Percentiles rank a stretch among this genome's conserved stretches.
These are phyloP conservation scores for Clamator glandarius DNA, from an alignment of 2,797 vertebrate genomes.

Conservation along the genomic window DNA sequence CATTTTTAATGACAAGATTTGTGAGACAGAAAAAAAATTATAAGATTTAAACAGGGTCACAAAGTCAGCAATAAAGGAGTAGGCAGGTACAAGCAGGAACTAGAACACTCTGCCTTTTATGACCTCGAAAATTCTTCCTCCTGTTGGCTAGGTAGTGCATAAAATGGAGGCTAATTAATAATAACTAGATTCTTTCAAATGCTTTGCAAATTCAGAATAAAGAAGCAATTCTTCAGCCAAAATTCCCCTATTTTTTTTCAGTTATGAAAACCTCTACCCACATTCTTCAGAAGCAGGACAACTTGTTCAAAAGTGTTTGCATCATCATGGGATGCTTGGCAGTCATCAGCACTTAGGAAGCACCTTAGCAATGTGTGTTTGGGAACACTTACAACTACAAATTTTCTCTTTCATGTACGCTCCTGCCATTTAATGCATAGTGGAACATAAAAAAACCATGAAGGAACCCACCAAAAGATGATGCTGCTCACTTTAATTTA, in stretches of 20 bases:
- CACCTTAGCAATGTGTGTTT: background rate
- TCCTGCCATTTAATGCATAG: background rate
- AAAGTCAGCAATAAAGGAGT: background rate
- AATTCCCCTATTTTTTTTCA: background rate
- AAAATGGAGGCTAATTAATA: background rate
- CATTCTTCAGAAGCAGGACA: background rate
- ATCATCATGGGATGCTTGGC: background rate
- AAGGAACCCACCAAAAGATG: background rate
- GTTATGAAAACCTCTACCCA: background rate
- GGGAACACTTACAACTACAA: background rate
- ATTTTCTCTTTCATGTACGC: background rate
- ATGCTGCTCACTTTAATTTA: conserved; percentile 2
- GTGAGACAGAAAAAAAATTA: background rate
- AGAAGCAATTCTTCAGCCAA: background rate
- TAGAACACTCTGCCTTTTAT: background rate
- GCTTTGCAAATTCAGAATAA: background rate
- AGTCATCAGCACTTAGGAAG: background rate
- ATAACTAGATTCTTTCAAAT: background rate
- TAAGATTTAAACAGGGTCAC: background rate
- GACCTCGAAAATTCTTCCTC: background rate
- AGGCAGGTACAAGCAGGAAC: background rate
- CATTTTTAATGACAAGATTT: background rate
- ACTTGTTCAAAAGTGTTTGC: background rate
- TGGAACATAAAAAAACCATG: background rate
- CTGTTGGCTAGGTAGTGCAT: background rate